These are phyloP conservation scores for Frieseomelitta varia DNA, from an alignment of 1,140 invertebrate genomes.

Conservation along the genomic window DNA sequence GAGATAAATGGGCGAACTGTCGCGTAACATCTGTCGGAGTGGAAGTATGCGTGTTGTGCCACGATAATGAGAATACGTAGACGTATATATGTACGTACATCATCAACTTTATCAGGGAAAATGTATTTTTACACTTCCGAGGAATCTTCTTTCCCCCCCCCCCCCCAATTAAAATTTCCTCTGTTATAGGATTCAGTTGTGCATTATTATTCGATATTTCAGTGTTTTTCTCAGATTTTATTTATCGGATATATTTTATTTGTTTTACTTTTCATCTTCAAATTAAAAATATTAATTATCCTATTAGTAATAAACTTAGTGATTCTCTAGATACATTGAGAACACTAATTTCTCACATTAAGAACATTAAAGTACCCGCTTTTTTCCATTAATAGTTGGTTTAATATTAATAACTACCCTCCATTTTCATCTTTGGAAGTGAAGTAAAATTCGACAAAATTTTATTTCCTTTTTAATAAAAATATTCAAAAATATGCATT, in stretches of 20 bases:
- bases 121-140: not conserved
- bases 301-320: no score
- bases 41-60: not conserved
- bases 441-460: no score
- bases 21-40: not conserved
- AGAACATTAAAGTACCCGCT: no score
- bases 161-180: not conserved
- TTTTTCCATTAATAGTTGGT: no score
- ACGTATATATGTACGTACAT: not conserved
- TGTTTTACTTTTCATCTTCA: no score
- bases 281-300: no score
- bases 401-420: no score
- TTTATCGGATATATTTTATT: no score
- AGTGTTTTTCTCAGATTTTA: not conserved
- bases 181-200: not conserved
- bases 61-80: not conserved
- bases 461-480: not conserved
- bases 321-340: no score
- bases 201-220: not conserved
- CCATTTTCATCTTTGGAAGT: no score
- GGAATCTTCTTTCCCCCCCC: no score
- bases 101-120: not conserved
- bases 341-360: no score
- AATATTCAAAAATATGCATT: not conserved
- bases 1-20: not conserved